Evolutionary conservation across 2,888 invertebrate genomes (phyloP), one percentile per base, ranked within the genome.

Genomic region (Mantis religiosa): DNA sequence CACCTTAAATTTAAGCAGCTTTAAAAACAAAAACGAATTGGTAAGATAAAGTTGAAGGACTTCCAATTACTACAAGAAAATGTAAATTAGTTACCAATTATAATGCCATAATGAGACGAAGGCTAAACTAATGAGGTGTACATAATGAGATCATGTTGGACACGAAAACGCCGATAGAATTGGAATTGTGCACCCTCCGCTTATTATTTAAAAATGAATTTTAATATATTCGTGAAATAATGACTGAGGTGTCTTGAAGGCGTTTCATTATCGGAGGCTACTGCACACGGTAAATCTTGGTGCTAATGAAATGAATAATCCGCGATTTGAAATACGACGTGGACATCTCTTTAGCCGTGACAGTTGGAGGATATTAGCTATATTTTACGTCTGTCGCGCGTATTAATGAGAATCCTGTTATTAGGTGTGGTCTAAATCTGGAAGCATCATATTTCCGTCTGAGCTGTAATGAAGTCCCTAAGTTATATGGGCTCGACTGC

Each of bases 361-460:
- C 54, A 71, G 54, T 71, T 71, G 54, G 54, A 71, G 54, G 54
- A 71, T 71, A 71, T 71, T 71, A 71, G 4, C 54, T 20, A 71
- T 71, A 71, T 71, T 71, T 71, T 71, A 71, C 20, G 54, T 71
- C 54, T 71, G 54, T 71, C 54, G 20, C 4, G 2, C 54, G 54
- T 71, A 71, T 71, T 71, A 71, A 71, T 71, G 54, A 71, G 54
- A 71, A 71, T 71, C 54, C 54, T 71, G 54, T 71, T 71, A 71
- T 71, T 71, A 71, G 87, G 82, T 87, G 82, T 87, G 87, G 82
- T 82, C 87, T 71, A 87, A 82, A 87, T 28, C n/a, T 34, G 27
- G n/a, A 28, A 82, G 28, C 54, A 30, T 20, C 34, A 15, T 34
- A 15, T 82, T 87, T 81, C 87, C 87, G 30, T 82, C 28, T 30